Evolutionary conservation across 2,797 vertebrate species (phyloP).

Genomic region (Furcifer pardalis): DNA sequence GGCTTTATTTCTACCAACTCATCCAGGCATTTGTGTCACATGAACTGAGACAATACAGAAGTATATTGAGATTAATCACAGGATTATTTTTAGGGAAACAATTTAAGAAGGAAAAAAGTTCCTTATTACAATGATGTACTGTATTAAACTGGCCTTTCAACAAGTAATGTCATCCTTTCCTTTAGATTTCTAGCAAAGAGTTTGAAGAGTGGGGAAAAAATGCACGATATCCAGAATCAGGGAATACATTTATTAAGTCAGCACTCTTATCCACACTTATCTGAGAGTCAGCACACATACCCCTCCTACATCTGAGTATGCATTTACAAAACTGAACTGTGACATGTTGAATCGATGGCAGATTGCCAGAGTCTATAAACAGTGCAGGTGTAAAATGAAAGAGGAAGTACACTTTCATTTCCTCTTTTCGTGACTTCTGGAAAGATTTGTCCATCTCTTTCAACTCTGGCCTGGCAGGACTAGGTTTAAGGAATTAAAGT

Average conservation of each 20-base stretch:
- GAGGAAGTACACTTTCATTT: not conserved
- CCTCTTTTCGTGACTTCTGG: not conserved
- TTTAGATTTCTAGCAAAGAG: not conserved
- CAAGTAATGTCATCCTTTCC: not conserved
- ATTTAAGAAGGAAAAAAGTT: constrained; percentile 31
- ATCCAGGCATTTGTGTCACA: constrained; percentile 53
- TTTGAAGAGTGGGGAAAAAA: not conserved
- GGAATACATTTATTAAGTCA: not conserved
- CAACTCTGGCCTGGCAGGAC: too few relatives aligned
- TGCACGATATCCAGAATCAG: not conserved
- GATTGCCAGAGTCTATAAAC: not conserved
- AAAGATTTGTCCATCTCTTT: too few relatives aligned
- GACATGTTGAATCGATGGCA: not conserved
- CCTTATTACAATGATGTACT: not conserved
- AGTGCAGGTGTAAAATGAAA: not conserved
- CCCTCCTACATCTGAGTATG: not conserved
- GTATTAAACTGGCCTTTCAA: not conserved
- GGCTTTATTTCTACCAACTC: constrained; percentile 44
- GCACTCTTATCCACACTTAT: too few relatives aligned
- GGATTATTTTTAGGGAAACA: constrained; percentile 45
- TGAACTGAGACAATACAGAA: constrained; percentile 49
- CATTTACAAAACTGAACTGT: not conserved
- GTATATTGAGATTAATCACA: constrained; percentile 53
- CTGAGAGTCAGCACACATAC: too few relatives aligned
- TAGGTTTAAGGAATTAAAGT: too few relatives aligned